Conservation (phyloP, 1,140 invertebrate species). For the Drosophila rhopaloa region DNA sequence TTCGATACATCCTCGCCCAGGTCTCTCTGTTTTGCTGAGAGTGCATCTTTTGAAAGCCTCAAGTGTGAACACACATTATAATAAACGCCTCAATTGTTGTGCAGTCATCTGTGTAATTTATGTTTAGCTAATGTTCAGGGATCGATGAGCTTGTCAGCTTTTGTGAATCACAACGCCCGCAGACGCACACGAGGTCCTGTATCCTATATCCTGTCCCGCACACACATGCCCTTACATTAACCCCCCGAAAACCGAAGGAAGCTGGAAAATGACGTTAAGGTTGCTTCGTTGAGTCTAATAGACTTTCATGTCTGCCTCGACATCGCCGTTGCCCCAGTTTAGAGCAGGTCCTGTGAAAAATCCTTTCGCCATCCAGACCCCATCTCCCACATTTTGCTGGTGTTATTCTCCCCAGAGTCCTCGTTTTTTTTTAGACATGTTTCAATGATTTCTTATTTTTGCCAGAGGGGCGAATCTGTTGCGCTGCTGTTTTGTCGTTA, state of each 20-base stretch:
- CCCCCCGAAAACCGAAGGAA: slow-evolving; percentile 65
- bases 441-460: slow-evolving; percentile 82
- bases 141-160: slow-evolving; percentile 85
- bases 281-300: slow-evolving; percentile 83
- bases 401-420: slow-evolving; percentile 19
- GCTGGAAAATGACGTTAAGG: slow-evolving; percentile 78
- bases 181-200: slow-evolving; percentile 24
- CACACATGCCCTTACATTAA: slow-evolving; percentile 48
- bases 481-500: slow-evolving; percentile 70
- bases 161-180: slow-evolving; percentile 75
- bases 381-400: slow-evolving; percentile 25
- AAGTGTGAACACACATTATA: slow-evolving; percentile 84
- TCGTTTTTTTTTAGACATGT: slow-evolving; percentile 61
- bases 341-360: slow-evolving; percentile 63
- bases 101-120: slow-evolving; percentile 84
- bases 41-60: slow-evolving; percentile 66
- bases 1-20: too few relatives aligned
- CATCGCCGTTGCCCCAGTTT: slow-evolving; percentile 72
- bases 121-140: slow-evolving; percentile 84
- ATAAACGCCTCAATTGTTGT: slow-evolving; percentile 84
- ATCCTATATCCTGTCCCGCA: slow-evolving; percentile 47
- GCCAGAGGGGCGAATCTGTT: slow-evolving; percentile 71
- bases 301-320: slow-evolving; percentile 74
- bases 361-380: slow-evolving; percentile 62
- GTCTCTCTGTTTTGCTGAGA: slow-evolving; percentile 6